Evolutionary conservation across 1,140 invertebrate genomes (phyloP).

Genomic region (Colletes latitarsis): DNA sequence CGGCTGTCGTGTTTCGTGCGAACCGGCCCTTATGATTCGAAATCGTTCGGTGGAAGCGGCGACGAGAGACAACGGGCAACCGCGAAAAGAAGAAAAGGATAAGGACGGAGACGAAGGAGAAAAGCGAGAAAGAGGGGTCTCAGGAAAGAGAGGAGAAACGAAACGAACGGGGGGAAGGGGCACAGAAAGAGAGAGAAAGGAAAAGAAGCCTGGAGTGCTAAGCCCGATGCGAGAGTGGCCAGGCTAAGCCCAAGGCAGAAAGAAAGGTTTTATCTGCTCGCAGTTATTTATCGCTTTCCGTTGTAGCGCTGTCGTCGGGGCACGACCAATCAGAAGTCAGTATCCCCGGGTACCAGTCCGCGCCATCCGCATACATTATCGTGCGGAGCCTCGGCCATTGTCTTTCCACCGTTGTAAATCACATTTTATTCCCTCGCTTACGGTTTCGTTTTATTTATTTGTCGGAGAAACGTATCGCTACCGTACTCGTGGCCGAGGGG

Average conservation of each 20-base stretch:
- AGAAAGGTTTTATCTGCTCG: slow-evolving; percentile 81
- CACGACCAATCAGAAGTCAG: slow-evolving; percentile 80
- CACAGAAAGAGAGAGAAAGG: slow-evolving; percentile 59
- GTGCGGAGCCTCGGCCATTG: slow-evolving; percentile 79
- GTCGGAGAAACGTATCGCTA: slow-evolving; percentile 80
- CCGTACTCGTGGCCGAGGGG: slow-evolving; percentile 75
- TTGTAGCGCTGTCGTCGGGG: slow-evolving; percentile 79
- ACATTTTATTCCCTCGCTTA: slow-evolving; percentile 81
- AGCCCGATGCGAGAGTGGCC: slow-evolving; percentile 67
- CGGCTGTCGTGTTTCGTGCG: slow-evolving; percentile 60
- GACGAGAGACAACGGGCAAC: slow-evolving; percentile 37
- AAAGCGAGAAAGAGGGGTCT: neutral
- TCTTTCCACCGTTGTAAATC: slow-evolving; percentile 81
- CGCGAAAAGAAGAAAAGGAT: slow-evolving; percentile 30
- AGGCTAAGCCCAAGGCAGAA: slow-evolving; percentile 73
- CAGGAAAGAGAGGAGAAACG: slow-evolving; percentile 10
- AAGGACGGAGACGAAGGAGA: slow-evolving; percentile 18
- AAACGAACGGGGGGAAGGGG: neutral
- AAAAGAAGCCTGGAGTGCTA: slow-evolving; percentile 65
- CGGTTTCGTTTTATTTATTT: slow-evolving; percentile 80
- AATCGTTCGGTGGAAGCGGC: slow-evolving; percentile 57
- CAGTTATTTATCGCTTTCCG: slow-evolving; percentile 82
- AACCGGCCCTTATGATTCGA: slow-evolving; percentile 61
- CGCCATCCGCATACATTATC: slow-evolving; percentile 82
- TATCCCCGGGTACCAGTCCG: slow-evolving; percentile 80